These are phyloP conservation scores for Balanococcus diminutus DNA, from an alignment of 2,888 invertebrate genomes.

Conservation along the genomic window DNA sequence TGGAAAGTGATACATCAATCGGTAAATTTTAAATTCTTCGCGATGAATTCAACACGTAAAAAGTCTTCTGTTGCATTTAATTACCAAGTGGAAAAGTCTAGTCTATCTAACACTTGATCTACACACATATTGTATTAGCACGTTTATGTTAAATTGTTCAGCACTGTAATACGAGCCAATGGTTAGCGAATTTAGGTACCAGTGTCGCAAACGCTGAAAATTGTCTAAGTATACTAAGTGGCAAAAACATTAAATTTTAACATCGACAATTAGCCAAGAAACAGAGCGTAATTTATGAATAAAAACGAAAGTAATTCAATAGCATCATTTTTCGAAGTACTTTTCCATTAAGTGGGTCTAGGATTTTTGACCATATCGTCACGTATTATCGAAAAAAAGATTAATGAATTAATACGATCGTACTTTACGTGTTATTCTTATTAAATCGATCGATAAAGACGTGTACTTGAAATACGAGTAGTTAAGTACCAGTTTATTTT, in stretches of 20 bases:
- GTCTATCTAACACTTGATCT: background rate
- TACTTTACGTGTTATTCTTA: background rate
- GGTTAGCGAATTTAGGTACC: constrained; percentile 4
- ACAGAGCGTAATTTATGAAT: constrained; percentile 47
- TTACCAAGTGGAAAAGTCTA: background rate
- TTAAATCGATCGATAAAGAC: background rate
- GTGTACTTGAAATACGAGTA: no score
- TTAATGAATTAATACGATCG: background rate
- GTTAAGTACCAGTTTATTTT: no score
- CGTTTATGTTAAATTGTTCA: constrained; percentile 9
- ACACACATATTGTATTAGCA: no score
- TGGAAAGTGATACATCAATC: constrained; percentile 4
- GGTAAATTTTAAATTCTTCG: background rate
- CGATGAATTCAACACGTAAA: background rate
- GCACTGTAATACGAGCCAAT: background rate
- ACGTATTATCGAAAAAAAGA: background rate
- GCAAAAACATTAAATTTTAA: constrained; percentile 32
- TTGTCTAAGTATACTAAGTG: constrained; percentile 11
- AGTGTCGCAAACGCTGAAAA: constrained; percentile 38
- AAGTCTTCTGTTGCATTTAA: background rate
- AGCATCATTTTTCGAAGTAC: background rate
- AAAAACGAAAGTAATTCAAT: constrained; percentile 39
- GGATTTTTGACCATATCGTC: constrained; percentile 1
- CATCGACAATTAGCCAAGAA: constrained; percentile 46
- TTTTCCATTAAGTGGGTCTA: constrained; percentile 8